Evolutionary conservation across 2,888 invertebrate species (phyloP).

Genomic region (Coenonympha glycerion): DNA sequence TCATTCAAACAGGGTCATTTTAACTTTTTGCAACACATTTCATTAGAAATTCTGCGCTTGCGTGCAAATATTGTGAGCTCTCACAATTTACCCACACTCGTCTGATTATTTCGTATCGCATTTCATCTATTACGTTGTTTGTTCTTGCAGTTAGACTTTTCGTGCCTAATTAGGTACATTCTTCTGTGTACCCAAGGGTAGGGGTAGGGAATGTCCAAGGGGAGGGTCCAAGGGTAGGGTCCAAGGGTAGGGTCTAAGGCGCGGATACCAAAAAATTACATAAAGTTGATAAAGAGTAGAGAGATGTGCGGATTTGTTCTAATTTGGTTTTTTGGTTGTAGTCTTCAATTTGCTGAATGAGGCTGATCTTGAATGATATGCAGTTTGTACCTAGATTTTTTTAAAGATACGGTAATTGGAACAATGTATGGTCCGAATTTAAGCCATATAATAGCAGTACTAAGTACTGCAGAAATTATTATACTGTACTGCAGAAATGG

Average conservation of each 20-base stretch:
- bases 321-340: too few relatives aligned
- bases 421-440: too few relatives aligned
- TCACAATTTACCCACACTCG: constrained; percentile 35
- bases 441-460: too few relatives aligned
- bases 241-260: too few relatives aligned
- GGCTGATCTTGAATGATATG: too few relatives aligned
- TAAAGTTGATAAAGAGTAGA: constrained; percentile 37
- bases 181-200: constrained; percentile 13
- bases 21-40: constrained; percentile 47
- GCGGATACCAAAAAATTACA: too few relatives aligned
- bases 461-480: too few relatives aligned
- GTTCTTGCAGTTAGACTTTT: constrained; percentile 12
- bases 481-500: too few relatives aligned
- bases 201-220: too few relatives aligned
- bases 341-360: background rate
- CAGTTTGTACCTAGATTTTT: too few relatives aligned
- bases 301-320: constrained; percentile 39
- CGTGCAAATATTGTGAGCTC: constrained; percentile 65
- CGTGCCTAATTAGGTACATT: constrained; percentile 13
- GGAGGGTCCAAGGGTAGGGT: too few relatives aligned
- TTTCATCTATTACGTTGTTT: constrained; percentile 36
- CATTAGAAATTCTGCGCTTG: constrained; percentile 59
- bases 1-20: constrained; percentile 16
- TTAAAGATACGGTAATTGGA: too few relatives aligned
- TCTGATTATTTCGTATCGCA: constrained; percentile 27